Base-by-base conservation (phyloP, 2,797 vertebrate species). In the Pagetopsis macropterus region DNA sequence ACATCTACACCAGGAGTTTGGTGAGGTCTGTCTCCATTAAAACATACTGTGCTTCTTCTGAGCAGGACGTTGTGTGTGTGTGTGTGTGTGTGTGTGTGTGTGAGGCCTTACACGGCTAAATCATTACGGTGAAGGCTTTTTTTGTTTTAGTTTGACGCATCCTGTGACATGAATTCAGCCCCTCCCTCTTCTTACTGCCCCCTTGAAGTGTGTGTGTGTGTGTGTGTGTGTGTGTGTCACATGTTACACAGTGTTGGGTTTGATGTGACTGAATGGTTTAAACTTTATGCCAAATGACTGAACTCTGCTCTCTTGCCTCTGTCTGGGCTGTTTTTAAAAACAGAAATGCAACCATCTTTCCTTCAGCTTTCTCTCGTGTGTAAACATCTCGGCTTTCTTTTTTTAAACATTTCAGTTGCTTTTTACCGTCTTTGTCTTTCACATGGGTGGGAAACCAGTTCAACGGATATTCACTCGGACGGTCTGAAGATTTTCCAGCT, bases 241-340 rank as follows among this genome's bases (percentile, higher is more conserved):
- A 43, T 80, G 81, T 87, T 78, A 63, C 72, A 81, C 73, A 83
- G 74, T 78, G 87, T 82, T 84, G 63, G 63, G 78, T 64, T 81
- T n/a, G 71, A 71, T 54, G 75, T 72, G 91, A 89, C 80, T 87
- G 76, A 90, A 82, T 31, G 76, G 62, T 84, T 87, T 67, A 72
- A 37, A 84, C 76, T 83, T 82, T 51, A 87, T 89, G 87, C 89
- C 85, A 88, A 91, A 90, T 83, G 87, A 91, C 89, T 90, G 79
- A 89, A 88, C 78, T 79, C 65, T 72, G 43, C 70, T 79, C 71
- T 76, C 68, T 85, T 78, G 71, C 78, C 64, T 78, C 51, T 10
- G 31, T 41, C n/a, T 23, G 31, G 69, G 71, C 63, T 71, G 70
- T 79, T 82, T 66, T 31, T 7, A 45, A 46, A 46, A 37, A 43